Percentiles rank a stretch among this genome's conserved stretches.
Conservation (phyloP, 2,797 vertebrate species). For the Cynopterus sphinx region DNA sequence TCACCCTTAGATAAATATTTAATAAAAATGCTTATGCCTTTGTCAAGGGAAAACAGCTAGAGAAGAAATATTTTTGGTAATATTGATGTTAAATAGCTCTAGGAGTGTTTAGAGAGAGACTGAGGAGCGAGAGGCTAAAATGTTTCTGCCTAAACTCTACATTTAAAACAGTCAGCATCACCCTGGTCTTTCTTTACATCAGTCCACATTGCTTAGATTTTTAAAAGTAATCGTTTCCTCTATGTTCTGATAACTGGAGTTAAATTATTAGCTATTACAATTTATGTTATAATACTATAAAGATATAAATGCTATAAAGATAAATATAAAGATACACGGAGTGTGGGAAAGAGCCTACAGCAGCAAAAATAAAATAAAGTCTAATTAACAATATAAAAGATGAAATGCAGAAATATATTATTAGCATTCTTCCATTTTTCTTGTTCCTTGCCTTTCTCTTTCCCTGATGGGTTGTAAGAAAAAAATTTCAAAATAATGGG, state of each 20-base stretch:
- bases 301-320: not conserved
- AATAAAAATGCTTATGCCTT: conserved; percentile 22
- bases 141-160: not conserved
- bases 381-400: conserved; percentile 24
- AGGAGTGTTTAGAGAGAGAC: not conserved
- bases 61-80: not conserved
- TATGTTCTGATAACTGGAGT: not conserved
- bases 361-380: conserved; percentile 42
- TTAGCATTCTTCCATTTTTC: not conserved
- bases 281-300: conserved; percentile 23
- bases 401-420: not conserved
- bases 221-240: not conserved
- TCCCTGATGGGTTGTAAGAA: not conserved
- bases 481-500: not conserved
- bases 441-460: not conserved
- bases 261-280: not conserved
- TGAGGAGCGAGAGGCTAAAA: not conserved
- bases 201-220: not conserved
- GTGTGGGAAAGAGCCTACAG: not conserved
- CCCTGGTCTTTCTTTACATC: not conserved
- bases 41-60: not conserved
- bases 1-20: conserved; percentile 44
- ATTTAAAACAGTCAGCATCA: not conserved
- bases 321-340: not conserved
- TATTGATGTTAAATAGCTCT: not conserved